These are phyloP conservation scores for Psilanteris sp. DNA, from an alignment of 1,140 invertebrate genomes.

Conservation along the genomic window DNA sequence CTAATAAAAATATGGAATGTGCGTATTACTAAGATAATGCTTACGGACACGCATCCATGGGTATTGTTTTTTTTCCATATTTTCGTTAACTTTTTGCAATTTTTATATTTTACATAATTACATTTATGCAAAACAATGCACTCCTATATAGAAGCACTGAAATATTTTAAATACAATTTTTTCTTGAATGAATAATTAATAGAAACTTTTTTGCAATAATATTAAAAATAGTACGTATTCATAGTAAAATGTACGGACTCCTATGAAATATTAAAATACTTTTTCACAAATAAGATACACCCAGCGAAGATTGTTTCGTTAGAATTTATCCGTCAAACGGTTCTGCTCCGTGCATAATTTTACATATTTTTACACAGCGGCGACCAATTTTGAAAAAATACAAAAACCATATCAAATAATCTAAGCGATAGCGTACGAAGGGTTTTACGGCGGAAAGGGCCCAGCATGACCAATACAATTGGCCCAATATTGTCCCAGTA, in stretches of 20 bases:
- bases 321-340: constrained; percentile 37
- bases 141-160: constrained; percentile 10
- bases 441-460: too few species aligned
- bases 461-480: too few species aligned
- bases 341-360: constrained; percentile 27
- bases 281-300: constrained; percentile 30
- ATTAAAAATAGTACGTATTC: constrained; percentile 18
- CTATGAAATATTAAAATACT: constrained; percentile 28
- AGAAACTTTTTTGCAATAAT: constrained; percentile 18
- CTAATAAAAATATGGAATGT: constrained; percentile 39
- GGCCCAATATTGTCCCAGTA: too few species aligned
- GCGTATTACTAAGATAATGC: constrained; percentile 30
- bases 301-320: constrained; percentile 23
- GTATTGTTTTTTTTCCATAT: constrained; percentile 1
- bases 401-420: too few species aligned
- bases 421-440: too few species aligned
- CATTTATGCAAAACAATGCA: constrained; percentile 8
- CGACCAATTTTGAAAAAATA: constrained; percentile 14
- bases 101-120: too few species aligned
- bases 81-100: too few species aligned
- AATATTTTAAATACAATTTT: constrained; percentile 29
- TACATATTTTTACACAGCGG: constrained; percentile 32
- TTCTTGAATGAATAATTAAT: constrained; percentile 48
- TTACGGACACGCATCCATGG: constrained; percentile 23
- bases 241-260: constrained; percentile 6